Evolutionary conservation across 1,140 invertebrate genomes (phyloP).

Genomic region (Drosophila asahinai): DNA sequence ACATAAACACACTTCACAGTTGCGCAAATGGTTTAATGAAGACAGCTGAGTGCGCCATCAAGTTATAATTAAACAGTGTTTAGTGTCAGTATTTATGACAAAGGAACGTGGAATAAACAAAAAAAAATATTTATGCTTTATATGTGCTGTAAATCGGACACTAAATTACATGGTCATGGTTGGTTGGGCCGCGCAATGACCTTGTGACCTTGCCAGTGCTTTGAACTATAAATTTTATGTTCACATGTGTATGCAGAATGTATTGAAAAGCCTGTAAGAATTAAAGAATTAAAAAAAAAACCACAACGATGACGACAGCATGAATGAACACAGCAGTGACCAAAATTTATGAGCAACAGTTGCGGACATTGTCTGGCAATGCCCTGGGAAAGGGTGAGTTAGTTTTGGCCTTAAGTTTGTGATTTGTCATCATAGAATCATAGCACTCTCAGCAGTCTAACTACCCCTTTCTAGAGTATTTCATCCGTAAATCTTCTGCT

Average conservation of each 20-base stretch:
- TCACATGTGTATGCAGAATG: slow-evolving; percentile 15
- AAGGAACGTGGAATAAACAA: slow-evolving; percentile 20
- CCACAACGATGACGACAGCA: slow-evolving; percentile 58
- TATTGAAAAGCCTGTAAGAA: slow-evolving; percentile 10
- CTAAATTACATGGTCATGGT: slow-evolving; percentile 50
- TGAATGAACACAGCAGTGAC: slow-evolving; percentile 35
- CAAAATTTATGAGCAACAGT: slow-evolving; percentile 63
- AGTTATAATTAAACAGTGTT: slow-evolving; percentile 33
- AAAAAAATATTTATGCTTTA: slow-evolving; percentile 10
- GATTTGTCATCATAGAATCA: not conserved
- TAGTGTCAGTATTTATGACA: slow-evolving; percentile 33
- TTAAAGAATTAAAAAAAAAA: slow-evolving; percentile 14
- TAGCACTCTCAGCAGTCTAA: not conserved
- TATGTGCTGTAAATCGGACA: slow-evolving; percentile 30
- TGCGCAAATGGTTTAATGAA: slow-evolving; percentile 34
- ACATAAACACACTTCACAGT: slow-evolving; percentile 37
- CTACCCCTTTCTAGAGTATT: not conserved
- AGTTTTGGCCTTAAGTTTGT: not conserved
- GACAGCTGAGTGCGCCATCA: slow-evolving; percentile 27
- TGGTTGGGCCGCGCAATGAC: slow-evolving; percentile 59
- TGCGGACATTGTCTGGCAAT: slow-evolving; percentile 16
- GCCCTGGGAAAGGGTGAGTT: not conserved
- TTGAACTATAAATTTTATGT: slow-evolving; percentile 47
- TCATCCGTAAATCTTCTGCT: not conserved
- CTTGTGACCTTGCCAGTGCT: slow-evolving; percentile 59